A percentile compares a stretch with the other conserved stretches of the same genome.
phyloP scores from a whole-genome alignment of 2,888 invertebrate genomes.

The Lasius platythorax region DNA sequence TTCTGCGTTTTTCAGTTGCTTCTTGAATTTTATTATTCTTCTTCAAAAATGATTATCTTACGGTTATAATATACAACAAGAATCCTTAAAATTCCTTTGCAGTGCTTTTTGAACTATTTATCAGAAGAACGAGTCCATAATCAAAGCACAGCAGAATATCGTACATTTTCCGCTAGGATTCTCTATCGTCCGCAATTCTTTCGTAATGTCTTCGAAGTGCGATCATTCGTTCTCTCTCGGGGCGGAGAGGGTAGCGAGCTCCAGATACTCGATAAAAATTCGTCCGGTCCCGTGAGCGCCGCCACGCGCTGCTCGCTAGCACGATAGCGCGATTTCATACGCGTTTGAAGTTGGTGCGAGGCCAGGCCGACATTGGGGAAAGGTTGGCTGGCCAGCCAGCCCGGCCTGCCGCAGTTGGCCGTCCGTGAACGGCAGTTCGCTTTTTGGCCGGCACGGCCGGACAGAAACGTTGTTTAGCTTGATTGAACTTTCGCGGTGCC shows the following conservation, averaged over 20 bases:
- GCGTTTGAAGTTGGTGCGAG: slow-evolving; percentile 83
- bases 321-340: slow-evolving; percentile 81
- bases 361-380: slow-evolving; percentile 81
- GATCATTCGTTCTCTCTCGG: slow-evolving; percentile 43
- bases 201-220: slow-evolving; percentile 48
- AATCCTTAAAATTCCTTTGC: background rate
- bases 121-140: slow-evolving; percentile 18
- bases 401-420: slow-evolving; percentile 74
- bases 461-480: slow-evolving; percentile 84
- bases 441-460: slow-evolving; percentile 80
- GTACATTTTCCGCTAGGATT: slow-evolving; percentile 34
- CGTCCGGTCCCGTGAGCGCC: slow-evolving; percentile 67
- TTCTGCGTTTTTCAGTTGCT: background rate
- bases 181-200: slow-evolving; percentile 39
- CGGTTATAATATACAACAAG: background rate
- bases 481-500: slow-evolving; percentile 80
- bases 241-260: slow-evolving; percentile 10
- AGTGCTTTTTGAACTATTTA: background rate
- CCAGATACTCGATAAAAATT: slow-evolving; percentile 68
- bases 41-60: background rate
- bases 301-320: slow-evolving; percentile 74
- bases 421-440: slow-evolving; percentile 76
- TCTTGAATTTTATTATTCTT: background rate
- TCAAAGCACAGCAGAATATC: slow-evolving; percentile 31
- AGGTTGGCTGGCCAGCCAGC: slow-evolving; percentile 80